Evolutionary conservation across 2,797 vertebrate species (phyloP).

Genomic region (Gymnodraco acuticeps): DNA sequence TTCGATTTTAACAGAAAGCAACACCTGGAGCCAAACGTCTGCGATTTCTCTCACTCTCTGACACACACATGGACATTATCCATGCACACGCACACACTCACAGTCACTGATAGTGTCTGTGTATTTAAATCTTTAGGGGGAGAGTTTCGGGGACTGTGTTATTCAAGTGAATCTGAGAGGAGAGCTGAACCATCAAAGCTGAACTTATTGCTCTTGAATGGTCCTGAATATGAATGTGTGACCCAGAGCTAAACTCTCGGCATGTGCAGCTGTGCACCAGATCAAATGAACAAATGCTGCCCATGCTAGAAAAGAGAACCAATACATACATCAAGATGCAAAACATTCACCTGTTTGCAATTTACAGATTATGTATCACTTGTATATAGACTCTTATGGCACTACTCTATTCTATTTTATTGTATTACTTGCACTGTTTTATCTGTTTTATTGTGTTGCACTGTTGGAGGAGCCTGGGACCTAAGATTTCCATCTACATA

Average conservation of each 20-base stretch:
- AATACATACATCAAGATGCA: background rate
- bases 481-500: too few relatives aligned
- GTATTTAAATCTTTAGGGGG: conserved; percentile 38
- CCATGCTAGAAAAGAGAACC: conserved; percentile 18
- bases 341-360: too few relatives aligned
- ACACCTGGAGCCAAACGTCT: conserved; percentile 38
- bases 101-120: background rate
- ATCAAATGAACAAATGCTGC: conserved; percentile 39
- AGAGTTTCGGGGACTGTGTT: conserved; percentile 37
- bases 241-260: conserved; percentile 58
- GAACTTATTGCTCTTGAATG: conserved; percentile 51
- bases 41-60: background rate
- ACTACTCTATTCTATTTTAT: too few relatives aligned
- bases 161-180: conserved; percentile 32
- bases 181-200: conserved; percentile 48
- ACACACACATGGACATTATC: background rate
- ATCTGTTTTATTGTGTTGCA: too few relatives aligned
- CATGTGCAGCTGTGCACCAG: conserved; percentile 30
- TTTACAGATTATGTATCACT: too few relatives aligned
- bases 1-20: conserved; percentile 26
- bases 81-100: conserved; percentile 5
- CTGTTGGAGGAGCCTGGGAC: too few relatives aligned
- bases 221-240: conserved; percentile 67
- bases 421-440: too few relatives aligned
- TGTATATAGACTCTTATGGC: too few relatives aligned